A percentile compares a stretch with the other conserved stretches of the same genome.
Conservation (phyloP, 2,888 invertebrate species). For the Andricus curvator region DNA sequence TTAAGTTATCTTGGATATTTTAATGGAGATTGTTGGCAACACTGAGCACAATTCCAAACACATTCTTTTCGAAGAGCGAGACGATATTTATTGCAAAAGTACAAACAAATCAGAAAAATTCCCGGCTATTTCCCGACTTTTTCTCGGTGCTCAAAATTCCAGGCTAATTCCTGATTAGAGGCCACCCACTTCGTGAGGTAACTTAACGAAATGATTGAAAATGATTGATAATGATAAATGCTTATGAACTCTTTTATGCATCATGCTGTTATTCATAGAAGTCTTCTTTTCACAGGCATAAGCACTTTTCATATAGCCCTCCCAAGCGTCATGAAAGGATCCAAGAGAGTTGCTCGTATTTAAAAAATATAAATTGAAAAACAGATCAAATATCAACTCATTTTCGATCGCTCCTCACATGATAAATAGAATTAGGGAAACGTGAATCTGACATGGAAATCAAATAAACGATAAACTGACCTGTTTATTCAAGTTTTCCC, state of each 20-base stretch:
- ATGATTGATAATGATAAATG: constrained; percentile 10
- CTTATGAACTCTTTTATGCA: constrained; percentile 1
- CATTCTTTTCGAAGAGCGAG: too few species aligned
- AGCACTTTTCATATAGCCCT: not conserved
- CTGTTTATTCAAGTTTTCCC: constrained; percentile 86
- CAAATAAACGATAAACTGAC: constrained; percentile 72
- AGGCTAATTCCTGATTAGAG: too few species aligned
- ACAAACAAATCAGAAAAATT: too few species aligned
- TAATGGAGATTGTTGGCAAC: too few species aligned
- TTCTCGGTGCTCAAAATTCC: too few species aligned
- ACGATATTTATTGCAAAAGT: too few species aligned
- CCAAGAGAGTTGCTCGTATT: not conserved
- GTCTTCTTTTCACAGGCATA: not conserved
- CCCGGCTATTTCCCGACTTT: too few species aligned
- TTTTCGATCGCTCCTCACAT: not conserved
- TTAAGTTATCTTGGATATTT: too few species aligned
- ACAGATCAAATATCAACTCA: not conserved
- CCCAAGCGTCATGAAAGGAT: not conserved
- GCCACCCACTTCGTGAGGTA: not conserved
- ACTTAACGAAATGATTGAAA: not conserved
- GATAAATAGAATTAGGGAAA: constrained; percentile 6
- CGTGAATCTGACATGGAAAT: not conserved
- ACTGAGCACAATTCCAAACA: too few species aligned
- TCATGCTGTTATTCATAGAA: constrained; percentile 5
- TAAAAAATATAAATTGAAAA: not conserved